A percentile compares a stretch with the other conserved stretches of the same genome.
Evolutionary conservation across 2,113 vertebrate species (phyloP).

Genomic region (Menura novaehollandiae): DNA sequence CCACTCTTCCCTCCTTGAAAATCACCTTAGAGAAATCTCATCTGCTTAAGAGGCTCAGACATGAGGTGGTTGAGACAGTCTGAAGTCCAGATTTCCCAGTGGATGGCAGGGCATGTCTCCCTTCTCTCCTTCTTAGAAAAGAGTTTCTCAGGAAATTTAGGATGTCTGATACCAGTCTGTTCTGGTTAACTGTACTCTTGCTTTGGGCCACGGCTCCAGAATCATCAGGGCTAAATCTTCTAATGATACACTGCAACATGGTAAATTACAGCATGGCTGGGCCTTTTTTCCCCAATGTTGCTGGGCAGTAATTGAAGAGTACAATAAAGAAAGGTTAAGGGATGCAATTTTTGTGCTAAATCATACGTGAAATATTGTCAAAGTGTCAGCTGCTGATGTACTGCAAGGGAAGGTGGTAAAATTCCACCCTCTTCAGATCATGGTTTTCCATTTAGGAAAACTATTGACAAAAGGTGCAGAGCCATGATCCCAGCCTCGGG

Average conservation of each 20-base stretch:
- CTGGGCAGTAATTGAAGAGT: not conserved
- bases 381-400: not conserved
- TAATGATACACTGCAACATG: not conserved
- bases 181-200: not conserved
- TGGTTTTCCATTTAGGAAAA: not conserved
- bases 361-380: not conserved
- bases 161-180: not conserved
- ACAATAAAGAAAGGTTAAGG: not conserved
- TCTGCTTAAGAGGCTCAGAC: constrained; percentile 10
- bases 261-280: not conserved
- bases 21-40: constrained; percentile 7
- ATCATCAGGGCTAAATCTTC: not conserved
- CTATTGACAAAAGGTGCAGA: not conserved
- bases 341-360: not conserved
- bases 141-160: not conserved
- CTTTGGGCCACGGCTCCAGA: not conserved
- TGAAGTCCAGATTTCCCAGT: not conserved
- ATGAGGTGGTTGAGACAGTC: not conserved
- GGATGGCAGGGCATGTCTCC: fast-evolving
- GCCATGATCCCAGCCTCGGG: not conserved
- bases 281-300: not conserved
- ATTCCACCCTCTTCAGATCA: not conserved
- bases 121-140: not conserved
- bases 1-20: not conserved
- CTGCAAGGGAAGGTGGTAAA: not conserved